These are phyloP conservation scores for Gallinago jamesoni DNA, from an alignment of 2,113 vertebrate genomes.

Conservation along the genomic window DNA sequence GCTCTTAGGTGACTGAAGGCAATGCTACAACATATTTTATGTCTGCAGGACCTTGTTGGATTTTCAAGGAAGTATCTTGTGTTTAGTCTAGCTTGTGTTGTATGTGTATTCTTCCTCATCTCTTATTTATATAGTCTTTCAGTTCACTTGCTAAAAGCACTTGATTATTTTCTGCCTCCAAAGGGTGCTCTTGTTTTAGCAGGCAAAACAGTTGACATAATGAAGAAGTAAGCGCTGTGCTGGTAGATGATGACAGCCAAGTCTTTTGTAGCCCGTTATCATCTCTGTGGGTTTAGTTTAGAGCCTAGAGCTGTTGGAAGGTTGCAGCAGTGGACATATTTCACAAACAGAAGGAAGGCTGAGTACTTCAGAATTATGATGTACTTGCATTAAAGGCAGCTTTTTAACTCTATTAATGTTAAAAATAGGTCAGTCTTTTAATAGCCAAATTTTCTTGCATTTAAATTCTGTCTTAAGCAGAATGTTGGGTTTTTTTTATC, in stretches of 20 bases:
- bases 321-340: constrained; percentile 14
- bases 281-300: constrained; percentile 28
- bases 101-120: constrained; percentile 37
- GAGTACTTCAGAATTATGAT: neutral
- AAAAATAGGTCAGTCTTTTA: constrained; percentile 1
- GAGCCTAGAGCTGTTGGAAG: constrained; percentile 29
- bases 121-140: constrained; percentile 15
- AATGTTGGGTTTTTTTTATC: neutral
- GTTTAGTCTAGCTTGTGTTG: neutral
- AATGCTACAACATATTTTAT: neutral
- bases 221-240: constrained; percentile 29
- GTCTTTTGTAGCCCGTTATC: constrained; percentile 18
- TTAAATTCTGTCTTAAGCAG: neutral
- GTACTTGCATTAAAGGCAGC: neutral
- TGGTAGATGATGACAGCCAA: constrained; percentile 11
- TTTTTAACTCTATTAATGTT: neutral
- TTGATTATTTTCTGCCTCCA: constrained; percentile 48
- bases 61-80: neutral
- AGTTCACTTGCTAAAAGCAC: constrained; percentile 18
- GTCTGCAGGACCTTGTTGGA: neutral
- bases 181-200: constrained; percentile 46
- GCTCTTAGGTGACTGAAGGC: neutral
- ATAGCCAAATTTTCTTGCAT: neutral
- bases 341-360: neutral
- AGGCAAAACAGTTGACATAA: constrained; percentile 33